Conservation (phyloP, 2,797 vertebrate genomes). For the Onychomys leucogaster region DNA sequence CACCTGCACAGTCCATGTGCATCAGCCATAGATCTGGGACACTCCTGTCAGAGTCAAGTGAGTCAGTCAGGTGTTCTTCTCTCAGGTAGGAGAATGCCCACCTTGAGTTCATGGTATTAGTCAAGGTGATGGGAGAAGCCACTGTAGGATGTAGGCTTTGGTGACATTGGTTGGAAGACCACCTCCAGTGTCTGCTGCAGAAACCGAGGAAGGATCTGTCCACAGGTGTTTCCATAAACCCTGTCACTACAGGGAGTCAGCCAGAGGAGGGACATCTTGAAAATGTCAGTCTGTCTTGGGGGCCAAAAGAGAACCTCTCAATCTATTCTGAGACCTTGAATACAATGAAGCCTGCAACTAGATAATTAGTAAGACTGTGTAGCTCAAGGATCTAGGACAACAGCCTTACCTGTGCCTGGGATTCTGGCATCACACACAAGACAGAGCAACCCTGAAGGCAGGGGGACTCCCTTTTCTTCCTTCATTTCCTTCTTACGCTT, state of each 20-base stretch:
- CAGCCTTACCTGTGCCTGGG: too few relatives aligned
- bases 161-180: background rate
- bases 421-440: too few relatives aligned
- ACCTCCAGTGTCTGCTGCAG: fast-evolving
- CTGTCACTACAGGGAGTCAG: background rate
- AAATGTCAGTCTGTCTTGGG: background rate
- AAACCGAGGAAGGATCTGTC: background rate
- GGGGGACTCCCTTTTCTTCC: too few relatives aligned
- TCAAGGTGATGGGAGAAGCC: background rate
- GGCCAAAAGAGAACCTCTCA: background rate
- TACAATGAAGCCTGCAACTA: too few relatives aligned
- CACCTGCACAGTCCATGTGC: background rate
- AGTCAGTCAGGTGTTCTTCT: background rate
- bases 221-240: background rate
- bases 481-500: too few relatives aligned
- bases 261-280: background rate
- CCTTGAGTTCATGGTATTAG: background rate
- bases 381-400: too few relatives aligned
- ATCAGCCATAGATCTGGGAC: background rate
- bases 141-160: background rate
- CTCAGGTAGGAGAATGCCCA: background rate
- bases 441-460: too few relatives aligned
- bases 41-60: background rate
- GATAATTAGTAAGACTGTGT: too few relatives aligned
- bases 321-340: too few relatives aligned